phyloP scores from a whole-genome alignment of 2,888 invertebrate species.

The Pyrocoelia pectoralis region DNA sequence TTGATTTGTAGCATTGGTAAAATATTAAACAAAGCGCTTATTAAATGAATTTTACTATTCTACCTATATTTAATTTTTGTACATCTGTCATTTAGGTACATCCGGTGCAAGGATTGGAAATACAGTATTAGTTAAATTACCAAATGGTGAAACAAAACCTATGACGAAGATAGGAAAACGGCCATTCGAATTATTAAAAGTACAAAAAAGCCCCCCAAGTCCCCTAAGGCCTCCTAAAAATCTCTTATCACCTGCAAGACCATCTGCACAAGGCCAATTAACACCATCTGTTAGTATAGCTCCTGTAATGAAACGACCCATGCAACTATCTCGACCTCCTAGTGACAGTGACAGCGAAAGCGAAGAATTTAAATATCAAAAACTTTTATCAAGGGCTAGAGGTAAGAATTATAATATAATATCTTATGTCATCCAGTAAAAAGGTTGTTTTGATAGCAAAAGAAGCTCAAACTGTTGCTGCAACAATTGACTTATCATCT shows the following conservation, averaged over 20 bases:
- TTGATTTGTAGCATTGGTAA: too few relatives aligned
- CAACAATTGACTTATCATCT: slow-evolving; percentile 79
- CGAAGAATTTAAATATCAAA: slow-evolving; percentile 45
- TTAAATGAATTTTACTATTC: too few relatives aligned
- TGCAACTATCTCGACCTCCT: slow-evolving; percentile 41
- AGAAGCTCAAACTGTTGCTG: slow-evolving; percentile 63
- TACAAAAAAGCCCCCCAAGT: slow-evolving; percentile 56
- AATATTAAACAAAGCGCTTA: too few relatives aligned
- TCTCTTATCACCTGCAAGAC: slow-evolving; percentile 40
- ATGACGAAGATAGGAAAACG: slow-evolving; percentile 57
- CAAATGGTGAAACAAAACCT: slow-evolving; percentile 60
- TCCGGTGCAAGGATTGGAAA: slow-evolving; percentile 56
- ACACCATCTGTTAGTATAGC: slow-evolving; percentile 63
- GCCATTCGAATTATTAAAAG: slow-evolving; percentile 56
- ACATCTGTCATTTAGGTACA: too few relatives aligned
- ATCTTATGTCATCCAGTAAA: too few relatives aligned
- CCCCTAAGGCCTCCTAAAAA: slow-evolving; percentile 40
- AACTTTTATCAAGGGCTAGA: slow-evolving; percentile 44
- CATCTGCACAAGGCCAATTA: slow-evolving; percentile 49
- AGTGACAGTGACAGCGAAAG: slow-evolving; percentile 55
- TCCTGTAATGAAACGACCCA: slow-evolving; percentile 55
- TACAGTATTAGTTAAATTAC: slow-evolving; percentile 59
- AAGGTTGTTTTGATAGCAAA: slow-evolving; percentile 41
- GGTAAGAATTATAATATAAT: slow-evolving; percentile 34
- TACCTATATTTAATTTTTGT: too few relatives aligned